Percentiles rank a stretch among this genome's conserved stretches.
phyloP scores from a whole-genome alignment of 2,113 vertebrate genomes.

The Diadophis punctatus region DNA sequence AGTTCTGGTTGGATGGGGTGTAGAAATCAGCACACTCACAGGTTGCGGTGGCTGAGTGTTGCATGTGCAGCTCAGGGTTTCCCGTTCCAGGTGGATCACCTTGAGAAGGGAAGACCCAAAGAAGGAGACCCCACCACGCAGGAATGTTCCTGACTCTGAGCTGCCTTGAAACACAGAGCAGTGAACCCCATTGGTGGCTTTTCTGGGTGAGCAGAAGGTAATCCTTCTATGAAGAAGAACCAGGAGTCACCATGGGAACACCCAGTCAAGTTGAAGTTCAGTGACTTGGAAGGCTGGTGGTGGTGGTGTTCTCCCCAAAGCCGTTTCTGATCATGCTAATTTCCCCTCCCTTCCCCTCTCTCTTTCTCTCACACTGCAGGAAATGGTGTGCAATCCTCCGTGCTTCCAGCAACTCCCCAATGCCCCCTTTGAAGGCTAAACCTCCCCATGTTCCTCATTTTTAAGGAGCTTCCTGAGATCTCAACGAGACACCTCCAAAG shows the following conservation, averaged over 20 bases:
- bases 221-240: neutral
- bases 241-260: neutral
- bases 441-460: neutral
- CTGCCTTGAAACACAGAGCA: neutral
- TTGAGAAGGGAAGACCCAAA: neutral
- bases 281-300: neutral
- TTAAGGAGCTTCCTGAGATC: neutral
- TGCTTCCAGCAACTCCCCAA: constrained; percentile 1
- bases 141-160: neutral
- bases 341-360: neutral
- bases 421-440: neutral
- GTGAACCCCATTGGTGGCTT: neutral
- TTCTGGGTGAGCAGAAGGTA: neutral
- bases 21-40: neutral
- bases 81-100: neutral
- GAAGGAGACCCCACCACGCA: neutral
- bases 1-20: neutral
- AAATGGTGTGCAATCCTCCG: neutral
- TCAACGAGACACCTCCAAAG: neutral
- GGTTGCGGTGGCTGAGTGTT: too few species aligned
- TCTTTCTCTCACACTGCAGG: neutral
- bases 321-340: neutral
- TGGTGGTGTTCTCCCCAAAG: neutral
- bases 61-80: neutral
- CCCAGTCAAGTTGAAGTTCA: neutral